Evolutionary conservation across 2,888 invertebrate genomes (phyloP).

Genomic region (Andrena haemorrhoa): DNA sequence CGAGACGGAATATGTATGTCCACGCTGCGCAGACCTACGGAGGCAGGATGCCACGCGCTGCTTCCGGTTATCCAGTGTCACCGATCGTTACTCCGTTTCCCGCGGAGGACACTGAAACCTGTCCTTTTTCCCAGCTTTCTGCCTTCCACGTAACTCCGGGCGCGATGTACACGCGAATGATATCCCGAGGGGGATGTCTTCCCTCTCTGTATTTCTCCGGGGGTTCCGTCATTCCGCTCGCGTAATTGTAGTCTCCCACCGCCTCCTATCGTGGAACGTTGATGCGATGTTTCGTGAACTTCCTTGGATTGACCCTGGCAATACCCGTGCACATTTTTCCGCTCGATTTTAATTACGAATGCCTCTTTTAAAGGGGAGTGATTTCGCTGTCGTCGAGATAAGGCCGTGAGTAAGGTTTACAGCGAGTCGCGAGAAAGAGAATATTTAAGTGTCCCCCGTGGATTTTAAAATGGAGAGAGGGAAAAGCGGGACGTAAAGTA

Average conservation of each 20-base stretch:
- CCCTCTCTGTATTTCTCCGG: conserved; percentile 37
- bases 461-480: not conserved
- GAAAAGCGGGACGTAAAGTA: not conserved
- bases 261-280: conserved; percentile 2
- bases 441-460: not conserved
- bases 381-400: not conserved
- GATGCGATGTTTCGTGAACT: not conserved
- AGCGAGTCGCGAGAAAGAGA: not conserved
- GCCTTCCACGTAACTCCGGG: conserved; percentile 13
- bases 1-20: conserved; percentile 34
- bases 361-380: not conserved
- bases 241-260: conserved; percentile 28
- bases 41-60: conserved; percentile 45
- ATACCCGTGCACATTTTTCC: not conserved
- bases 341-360: not conserved
- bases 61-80: conserved; percentile 72
- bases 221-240: not conserved
- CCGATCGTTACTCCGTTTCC: conserved; percentile 66
- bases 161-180: conserved; percentile 53
- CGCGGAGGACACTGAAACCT: conserved; percentile 54
- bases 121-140: conserved; percentile 40
- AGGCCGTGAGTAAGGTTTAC: not conserved
- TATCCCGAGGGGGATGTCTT: conserved; percentile 47
- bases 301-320: not conserved
- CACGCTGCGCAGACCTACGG: conserved; percentile 28